Conservation (phyloP, 2,113 vertebrate genomes). For the Sialia sialis region DNA sequence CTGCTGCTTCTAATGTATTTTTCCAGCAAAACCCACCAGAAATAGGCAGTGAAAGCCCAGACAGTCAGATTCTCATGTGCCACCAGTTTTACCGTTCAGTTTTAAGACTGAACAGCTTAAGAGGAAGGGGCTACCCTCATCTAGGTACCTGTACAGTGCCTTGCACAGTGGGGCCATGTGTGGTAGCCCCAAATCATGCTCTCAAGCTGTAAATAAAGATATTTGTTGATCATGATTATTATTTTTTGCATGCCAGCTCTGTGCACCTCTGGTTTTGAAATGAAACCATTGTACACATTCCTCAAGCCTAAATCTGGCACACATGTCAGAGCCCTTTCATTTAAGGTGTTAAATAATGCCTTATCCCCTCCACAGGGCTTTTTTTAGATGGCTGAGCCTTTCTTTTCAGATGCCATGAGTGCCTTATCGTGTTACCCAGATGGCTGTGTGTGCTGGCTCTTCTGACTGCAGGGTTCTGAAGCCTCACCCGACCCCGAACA, state of each 20-base stretch:
- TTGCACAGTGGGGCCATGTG: background rate
- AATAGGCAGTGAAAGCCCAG: background rate
- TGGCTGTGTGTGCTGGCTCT: background rate
- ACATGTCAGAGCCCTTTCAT: background rate
- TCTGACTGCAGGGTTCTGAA: background rate
- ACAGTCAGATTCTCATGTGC: accelerated
- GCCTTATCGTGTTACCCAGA: background rate
- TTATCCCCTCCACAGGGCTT: background rate
- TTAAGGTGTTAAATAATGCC: background rate
- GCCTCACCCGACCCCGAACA: background rate
- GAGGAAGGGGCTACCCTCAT: background rate
- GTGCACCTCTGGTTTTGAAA: background rate
- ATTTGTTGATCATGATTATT: background rate
- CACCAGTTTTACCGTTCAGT: background rate
- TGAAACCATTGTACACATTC: background rate
- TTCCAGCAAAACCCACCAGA: background rate
- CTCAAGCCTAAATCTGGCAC: background rate
- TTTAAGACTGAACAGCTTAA: background rate
- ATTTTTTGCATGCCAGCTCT: accelerated
- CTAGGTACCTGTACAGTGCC: background rate
- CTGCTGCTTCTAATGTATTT: background rate
- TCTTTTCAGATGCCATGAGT: background rate
- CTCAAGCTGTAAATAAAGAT: background rate
- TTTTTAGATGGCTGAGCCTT: background rate
- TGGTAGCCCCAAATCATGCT: background rate